Conservation (phyloP, 2,888 invertebrate species). For the Apodemia duryi region DNA sequence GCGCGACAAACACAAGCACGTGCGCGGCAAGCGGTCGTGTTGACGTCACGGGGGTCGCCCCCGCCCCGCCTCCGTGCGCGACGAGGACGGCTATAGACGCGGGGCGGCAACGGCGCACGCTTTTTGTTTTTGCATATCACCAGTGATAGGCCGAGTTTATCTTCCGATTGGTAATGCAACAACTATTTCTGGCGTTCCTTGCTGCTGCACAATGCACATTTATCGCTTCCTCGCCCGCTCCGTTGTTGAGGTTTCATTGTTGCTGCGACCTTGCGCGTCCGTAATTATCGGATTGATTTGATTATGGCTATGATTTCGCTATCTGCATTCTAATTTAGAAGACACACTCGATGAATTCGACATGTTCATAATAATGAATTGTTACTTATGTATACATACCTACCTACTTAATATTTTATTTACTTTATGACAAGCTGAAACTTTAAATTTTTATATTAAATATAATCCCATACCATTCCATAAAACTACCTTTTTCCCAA, state of each 20-base stretch:
- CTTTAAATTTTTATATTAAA: no score
- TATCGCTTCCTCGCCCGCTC: slow-evolving; percentile 45
- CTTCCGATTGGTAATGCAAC: slow-evolving; percentile 72
- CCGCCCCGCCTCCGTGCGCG: slow-evolving; percentile 57
- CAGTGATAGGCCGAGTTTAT: slow-evolving; percentile 70
- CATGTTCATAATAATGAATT: not conserved
- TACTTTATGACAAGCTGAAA: no score
- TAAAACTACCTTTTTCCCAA: no score
- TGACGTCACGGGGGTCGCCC: slow-evolving; percentile 61
- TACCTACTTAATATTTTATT: no score
- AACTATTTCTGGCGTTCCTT: slow-evolving; percentile 59
- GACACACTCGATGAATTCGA: not conserved
- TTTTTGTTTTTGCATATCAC: slow-evolving; percentile 69
- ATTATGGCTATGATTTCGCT: slow-evolving; percentile 26
- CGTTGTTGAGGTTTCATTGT: slow-evolving; percentile 49
- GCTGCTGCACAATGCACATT: slow-evolving; percentile 44
- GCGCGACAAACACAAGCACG: slow-evolving; percentile 76
- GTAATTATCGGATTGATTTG: slow-evolving; percentile 22
- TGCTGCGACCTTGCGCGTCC: slow-evolving; percentile 51
- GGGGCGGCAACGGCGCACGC: slow-evolving; percentile 66
- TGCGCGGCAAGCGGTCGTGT: slow-evolving; percentile 54
- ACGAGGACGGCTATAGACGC: slow-evolving; percentile 43
- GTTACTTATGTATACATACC: no score
- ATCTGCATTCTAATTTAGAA: slow-evolving; percentile 27
- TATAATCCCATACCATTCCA: no score